Evolutionary conservation across 64 coral and sea anemone species (phyloP), one percentile per base, ranked within the genome.

Genomic region (Pachyseris speciosa): DNA sequence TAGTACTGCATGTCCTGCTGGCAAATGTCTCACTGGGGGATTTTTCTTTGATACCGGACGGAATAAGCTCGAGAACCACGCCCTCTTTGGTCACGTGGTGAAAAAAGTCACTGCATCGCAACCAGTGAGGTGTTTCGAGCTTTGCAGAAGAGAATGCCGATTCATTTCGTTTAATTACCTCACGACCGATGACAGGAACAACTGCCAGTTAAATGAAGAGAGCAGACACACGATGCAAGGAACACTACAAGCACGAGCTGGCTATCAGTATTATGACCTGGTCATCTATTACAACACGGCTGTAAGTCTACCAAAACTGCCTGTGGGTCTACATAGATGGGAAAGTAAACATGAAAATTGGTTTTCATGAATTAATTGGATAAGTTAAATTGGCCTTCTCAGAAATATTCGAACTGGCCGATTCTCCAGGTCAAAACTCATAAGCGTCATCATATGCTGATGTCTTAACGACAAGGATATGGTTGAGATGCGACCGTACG

Each of bases 141-240:
- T 31, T 1, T 67, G 64, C 13, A 25, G 16, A 15, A 30, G 8
- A 31, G 64, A 67, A 8, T 67, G 64, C 16, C 64, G 64, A 11
- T 67, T 25, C 64, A 67, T 67, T 28, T 67, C 64, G 29, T 67
- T 66, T n/a, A 67, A 67, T n/a, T 67, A 31, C 64, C 10, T 67
- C 26, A 67, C 26, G 32, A 33, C 4, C 32, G 28, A 1, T 2
- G 32, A 6, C 6, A 9, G 32, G 64, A 28, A 67, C 7, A 67
- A 67, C 64, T 67, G 64, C 16, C 64, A 67, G 28, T 32, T 67
- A 11, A 67, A 67, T 67, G 22, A 67, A 9, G 64, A 34, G 32
- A 67, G 32, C 26, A 28, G 2, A n/a, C 29, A 67, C 28, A 67
- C 64, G 22, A 67, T 31, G 11, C 15, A 25, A 25, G 32, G 29